Percentiles rank a stretch among this genome's conserved stretches.
phyloP scores from a whole-genome alignment of 2,888 invertebrate species.

The Neria commutata region DNA sequence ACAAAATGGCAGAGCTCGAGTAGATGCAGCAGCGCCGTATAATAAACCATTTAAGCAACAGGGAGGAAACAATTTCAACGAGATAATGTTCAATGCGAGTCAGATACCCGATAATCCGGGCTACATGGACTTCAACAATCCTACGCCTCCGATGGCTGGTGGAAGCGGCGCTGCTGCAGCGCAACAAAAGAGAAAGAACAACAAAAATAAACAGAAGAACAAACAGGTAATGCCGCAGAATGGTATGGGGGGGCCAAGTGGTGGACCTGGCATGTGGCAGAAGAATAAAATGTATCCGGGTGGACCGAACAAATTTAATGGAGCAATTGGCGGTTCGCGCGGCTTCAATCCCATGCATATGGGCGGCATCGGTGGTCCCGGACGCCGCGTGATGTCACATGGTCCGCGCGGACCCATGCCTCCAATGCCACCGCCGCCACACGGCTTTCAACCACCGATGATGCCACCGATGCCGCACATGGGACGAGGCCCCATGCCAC shows the following conservation, averaged over 20 bases:
- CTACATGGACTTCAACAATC: conserved; percentile 59
- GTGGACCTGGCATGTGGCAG: conserved; percentile 38
- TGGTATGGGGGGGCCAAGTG: conserved; percentile 37
- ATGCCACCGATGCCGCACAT: conserved; percentile 40
- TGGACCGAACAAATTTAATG: conserved; percentile 32
- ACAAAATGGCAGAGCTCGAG: conserved; percentile 41
- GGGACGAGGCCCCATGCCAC: conserved; percentile 41
- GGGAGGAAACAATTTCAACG: conserved; percentile 32
- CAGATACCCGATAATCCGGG: conserved; percentile 62
- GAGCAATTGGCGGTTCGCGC: conserved; percentile 28
- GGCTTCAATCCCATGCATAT: conserved; percentile 27
- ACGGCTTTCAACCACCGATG: conserved; percentile 46
- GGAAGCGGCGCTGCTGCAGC: conserved; percentile 18
- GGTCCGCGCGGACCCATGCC: conserved; percentile 32
- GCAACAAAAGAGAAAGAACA: conserved; percentile 26
- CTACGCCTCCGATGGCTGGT: conserved; percentile 42
- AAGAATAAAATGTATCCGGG: conserved; percentile 34
- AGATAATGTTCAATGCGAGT: conserved; percentile 56
- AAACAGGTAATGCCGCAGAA: conserved; percentile 18
- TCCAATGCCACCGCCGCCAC: conserved; percentile 34
- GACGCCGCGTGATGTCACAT: conserved; percentile 42
- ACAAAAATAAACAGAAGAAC: conserved; percentile 18
- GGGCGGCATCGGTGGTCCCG: conserved; percentile 27
- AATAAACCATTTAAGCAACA: conserved; percentile 41
- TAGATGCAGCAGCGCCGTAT: conserved; percentile 40